These are phyloP conservation scores for Epizoanthus stellaris DNA, from an alignment of 92 coral and sea anemone species.

Conservation along the genomic window DNA sequence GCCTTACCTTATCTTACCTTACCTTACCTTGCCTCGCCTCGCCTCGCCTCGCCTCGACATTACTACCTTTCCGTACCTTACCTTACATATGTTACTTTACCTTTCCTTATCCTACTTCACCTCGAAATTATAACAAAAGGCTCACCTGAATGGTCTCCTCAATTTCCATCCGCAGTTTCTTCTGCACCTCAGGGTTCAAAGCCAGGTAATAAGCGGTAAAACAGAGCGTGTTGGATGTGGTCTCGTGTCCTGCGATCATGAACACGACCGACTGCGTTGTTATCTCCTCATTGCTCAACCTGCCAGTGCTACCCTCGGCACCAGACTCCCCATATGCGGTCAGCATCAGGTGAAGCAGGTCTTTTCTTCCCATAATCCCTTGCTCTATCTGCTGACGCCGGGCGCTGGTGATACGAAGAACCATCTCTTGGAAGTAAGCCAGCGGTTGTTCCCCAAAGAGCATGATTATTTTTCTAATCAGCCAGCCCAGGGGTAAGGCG, in stretches of 20 bases:
- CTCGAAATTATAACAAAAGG: too few relatives aligned
- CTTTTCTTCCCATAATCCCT: constrained; percentile 60
- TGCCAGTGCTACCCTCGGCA: constrained; percentile 39
- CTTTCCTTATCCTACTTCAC: neutral
- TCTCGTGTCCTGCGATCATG: constrained; percentile 78
- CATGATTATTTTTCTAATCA: constrained; percentile 35
- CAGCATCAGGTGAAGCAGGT: constrained; percentile 79
- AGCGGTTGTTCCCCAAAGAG: constrained; percentile 41
- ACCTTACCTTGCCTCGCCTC: too few relatives aligned
- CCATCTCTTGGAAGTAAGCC: constrained; percentile 59
- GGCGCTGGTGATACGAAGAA: constrained; percentile 52
- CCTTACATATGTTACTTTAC: neutral
- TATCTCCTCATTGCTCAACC: constrained; percentile 73
- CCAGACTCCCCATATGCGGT: constrained; percentile 51
- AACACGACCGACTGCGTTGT: constrained; percentile 75
- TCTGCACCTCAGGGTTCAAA: constrained; percentile 68
- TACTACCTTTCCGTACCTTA: too few relatives aligned
- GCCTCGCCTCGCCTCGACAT: too few relatives aligned
- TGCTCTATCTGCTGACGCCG: constrained; percentile 50
- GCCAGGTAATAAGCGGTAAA: constrained; percentile 67
- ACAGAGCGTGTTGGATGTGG: constrained; percentile 72
- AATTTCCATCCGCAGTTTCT: constrained; percentile 67
- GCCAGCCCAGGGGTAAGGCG: constrained; percentile 30
- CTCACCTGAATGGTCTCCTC: constrained; percentile 51
- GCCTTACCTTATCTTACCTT: too few relatives aligned